These are phyloP conservation scores for Petroica traversi DNA, from an alignment of 2,113 vertebrate genomes.

Conservation along the genomic window DNA sequence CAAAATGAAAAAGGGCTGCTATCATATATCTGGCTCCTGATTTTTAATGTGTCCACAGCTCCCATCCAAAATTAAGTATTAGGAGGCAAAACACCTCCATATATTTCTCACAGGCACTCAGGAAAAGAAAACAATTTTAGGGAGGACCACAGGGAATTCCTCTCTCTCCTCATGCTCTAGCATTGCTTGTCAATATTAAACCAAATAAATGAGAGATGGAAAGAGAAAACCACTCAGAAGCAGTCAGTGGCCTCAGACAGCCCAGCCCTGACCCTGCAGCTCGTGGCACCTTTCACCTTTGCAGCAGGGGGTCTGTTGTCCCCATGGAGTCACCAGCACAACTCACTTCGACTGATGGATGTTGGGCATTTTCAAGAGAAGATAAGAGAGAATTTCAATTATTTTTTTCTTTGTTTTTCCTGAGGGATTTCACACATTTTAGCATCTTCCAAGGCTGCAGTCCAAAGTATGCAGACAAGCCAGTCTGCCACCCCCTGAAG, in stretches of 20 bases:
- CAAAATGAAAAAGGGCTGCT: not conserved
- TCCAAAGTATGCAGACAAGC: not conserved
- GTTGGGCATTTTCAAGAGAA: not conserved
- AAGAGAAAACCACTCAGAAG: not conserved
- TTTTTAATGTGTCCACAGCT: not conserved
- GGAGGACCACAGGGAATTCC: not conserved
- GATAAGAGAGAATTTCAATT: rapidly evolving
- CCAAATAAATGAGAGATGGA: not conserved
- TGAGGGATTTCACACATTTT: not conserved
- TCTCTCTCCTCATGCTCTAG: not conserved
- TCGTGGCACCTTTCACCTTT: rapidly evolving
- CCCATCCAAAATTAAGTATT: not conserved
- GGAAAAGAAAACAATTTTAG: not conserved
- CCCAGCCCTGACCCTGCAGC: not conserved
- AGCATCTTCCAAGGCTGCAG: not conserved
- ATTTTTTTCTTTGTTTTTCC: not conserved
- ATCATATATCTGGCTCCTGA: not conserved
- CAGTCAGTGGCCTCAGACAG: not conserved
- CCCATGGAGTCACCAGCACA: not conserved
- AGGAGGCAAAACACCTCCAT: not conserved
- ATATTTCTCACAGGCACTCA: not conserved
- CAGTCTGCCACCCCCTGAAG: not conserved
- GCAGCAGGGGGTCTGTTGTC: not conserved
- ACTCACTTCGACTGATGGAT: not conserved
- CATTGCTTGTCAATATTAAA: not conserved